These are phyloP conservation scores for Rhabdophis nuchalis DNA, from an alignment of 2,797 vertebrate genomes.

Conservation along the genomic window DNA sequence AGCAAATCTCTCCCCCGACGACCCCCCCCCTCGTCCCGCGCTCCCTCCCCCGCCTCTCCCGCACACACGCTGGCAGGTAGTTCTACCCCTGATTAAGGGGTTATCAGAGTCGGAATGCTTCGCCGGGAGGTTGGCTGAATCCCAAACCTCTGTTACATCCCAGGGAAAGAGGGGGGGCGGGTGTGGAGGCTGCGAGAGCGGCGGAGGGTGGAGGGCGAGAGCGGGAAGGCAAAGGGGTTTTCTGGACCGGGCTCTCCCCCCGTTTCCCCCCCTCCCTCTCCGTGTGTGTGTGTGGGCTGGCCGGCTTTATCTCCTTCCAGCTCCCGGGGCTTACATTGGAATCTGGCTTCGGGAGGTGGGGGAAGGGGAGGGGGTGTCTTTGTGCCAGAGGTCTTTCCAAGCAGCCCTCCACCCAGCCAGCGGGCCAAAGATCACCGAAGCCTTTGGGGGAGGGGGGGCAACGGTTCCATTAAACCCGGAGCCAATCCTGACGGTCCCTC, in stretches of 20 bases:
- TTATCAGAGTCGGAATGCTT: constrained; percentile 5
- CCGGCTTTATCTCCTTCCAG: background rate
- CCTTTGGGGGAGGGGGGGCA: background rate
- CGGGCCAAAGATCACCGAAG: background rate
- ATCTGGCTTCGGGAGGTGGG: background rate
- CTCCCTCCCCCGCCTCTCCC: background rate
- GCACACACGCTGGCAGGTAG: constrained; percentile 19
- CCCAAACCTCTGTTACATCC: background rate
- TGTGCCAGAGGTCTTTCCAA: background rate
- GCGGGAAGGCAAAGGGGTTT: background rate
- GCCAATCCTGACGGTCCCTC: too few species aligned
- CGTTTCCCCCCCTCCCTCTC: background rate
- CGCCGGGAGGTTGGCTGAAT: background rate
- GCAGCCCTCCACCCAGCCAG: too few species aligned
- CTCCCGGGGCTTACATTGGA: constrained; percentile 19
- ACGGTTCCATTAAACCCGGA: too few species aligned
- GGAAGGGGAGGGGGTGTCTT: too few species aligned
- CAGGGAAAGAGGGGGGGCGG: background rate
- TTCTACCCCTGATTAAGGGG: background rate
- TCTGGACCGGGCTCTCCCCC: background rate
- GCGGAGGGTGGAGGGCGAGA: too few species aligned
- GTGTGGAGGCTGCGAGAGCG: background rate
- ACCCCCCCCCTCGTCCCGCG: background rate
- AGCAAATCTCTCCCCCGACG: background rate
- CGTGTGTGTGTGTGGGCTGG: background rate